Percentiles rank a stretch among this genome's conserved stretches.
Evolutionary conservation across 2,888 invertebrate genomes (phyloP).

Genomic region (Nephrotoma flavescens): DNA sequence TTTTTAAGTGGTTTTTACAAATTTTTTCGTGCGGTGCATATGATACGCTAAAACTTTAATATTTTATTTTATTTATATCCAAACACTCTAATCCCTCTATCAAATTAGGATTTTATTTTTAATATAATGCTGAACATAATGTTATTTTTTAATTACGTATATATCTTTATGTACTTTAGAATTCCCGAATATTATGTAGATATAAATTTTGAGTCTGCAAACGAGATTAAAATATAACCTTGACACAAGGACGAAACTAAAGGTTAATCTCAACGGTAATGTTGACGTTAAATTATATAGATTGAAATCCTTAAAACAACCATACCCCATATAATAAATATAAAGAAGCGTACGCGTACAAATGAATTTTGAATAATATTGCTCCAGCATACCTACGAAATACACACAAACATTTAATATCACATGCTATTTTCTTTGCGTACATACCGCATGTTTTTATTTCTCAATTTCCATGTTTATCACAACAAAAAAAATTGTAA

Average conservation of each 20-base stretch:
- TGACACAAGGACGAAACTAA: neutral
- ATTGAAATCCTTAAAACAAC: neutral
- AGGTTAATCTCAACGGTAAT: neutral
- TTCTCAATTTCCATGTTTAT: neutral
- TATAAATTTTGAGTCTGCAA: too few relatives aligned
- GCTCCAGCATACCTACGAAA: neutral
- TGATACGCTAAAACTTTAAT: too few relatives aligned
- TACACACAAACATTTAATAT: neutral
- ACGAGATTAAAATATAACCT: neutral
- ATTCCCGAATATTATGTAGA: neutral
- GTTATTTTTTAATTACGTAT: neutral
- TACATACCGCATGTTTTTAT: neutral
- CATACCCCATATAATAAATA: neutral
- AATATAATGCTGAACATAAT: neutral
- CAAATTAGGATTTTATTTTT: too few relatives aligned
- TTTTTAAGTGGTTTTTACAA: neutral
- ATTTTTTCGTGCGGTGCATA: too few relatives aligned
- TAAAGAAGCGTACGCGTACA: neutral
- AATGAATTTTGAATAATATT: neutral
- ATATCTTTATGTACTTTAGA: neutral
- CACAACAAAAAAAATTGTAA: neutral
- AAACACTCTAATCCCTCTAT: too few relatives aligned
- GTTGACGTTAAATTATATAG: neutral
- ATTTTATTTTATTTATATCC: too few relatives aligned
- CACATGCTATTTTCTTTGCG: neutral